phyloP scores from a whole-genome alignment of 2,797 vertebrate genomes.

The Muscicapa comitata region DNA sequence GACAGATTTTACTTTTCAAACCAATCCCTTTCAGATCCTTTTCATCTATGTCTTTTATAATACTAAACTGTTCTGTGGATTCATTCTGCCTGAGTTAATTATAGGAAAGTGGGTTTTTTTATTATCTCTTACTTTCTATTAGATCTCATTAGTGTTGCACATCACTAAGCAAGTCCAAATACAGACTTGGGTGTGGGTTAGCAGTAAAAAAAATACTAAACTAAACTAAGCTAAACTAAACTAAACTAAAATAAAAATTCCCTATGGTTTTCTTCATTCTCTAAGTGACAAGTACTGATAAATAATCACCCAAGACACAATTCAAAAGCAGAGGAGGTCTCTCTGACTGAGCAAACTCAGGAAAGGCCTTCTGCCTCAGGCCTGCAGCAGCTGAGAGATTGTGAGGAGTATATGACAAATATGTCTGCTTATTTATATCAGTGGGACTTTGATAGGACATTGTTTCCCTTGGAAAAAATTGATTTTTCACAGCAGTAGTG shows the following conservation, averaged over 20 bases:
- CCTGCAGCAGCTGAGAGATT: neutral
- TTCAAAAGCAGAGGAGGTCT: neutral
- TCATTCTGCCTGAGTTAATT: neutral
- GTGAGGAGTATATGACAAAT: neutral
- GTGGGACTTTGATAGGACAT: neutral
- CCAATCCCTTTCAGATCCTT: neutral
- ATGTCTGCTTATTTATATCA: conserved; percentile 8
- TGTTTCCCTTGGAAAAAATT: neutral
- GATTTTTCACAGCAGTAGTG: conserved; percentile 1
- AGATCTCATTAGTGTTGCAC: neutral
- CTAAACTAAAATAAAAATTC: neutral
- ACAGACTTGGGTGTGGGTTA: neutral
- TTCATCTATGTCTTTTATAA: neutral
- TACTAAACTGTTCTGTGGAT: neutral
- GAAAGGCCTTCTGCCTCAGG: neutral
- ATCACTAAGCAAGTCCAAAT: neutral
- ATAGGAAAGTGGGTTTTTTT: neutral
- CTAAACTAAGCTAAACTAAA: neutral
- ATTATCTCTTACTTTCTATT: neutral
- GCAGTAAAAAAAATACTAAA: neutral
- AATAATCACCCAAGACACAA: neutral
- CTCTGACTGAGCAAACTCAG: neutral
- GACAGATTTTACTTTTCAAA: conserved; percentile 18
- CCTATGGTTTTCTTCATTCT: neutral
- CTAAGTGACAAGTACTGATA: neutral